Conservation (phyloP, 1,140 invertebrate genomes). For the Drosophila obscura region DNA sequence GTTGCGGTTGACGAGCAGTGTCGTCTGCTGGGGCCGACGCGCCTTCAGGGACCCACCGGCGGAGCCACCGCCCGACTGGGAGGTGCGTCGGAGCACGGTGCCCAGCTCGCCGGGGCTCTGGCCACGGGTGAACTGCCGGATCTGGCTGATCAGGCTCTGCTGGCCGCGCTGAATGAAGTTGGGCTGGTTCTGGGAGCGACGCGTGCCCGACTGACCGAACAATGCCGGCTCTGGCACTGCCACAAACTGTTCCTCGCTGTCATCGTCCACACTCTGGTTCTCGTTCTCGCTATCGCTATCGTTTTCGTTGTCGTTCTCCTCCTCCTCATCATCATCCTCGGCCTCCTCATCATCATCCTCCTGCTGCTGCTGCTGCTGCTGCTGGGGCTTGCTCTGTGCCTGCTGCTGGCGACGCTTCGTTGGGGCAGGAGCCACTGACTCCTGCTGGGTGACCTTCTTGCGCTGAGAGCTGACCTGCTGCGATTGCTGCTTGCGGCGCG, state of each 20-base stretch:
- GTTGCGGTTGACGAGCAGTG: conserved; percentile 72
- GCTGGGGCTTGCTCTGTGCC: conserved; percentile 10
- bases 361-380: conserved; percentile 29
- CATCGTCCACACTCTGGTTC: conserved; percentile 22
- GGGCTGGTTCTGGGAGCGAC: conserved; percentile 63
- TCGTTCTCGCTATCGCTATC: conserved; percentile 44
- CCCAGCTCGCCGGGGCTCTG: conserved; percentile 63
- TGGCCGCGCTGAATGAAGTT: conserved; percentile 75
- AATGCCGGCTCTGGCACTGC: background rate
- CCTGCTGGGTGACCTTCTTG: conserved; percentile 31
- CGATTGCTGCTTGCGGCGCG: conserved; percentile 19
- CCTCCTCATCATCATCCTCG: conserved; percentile 19
- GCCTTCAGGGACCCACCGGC: conserved; percentile 1
- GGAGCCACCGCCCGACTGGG: background rate
- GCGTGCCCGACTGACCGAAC: conserved; percentile 45
- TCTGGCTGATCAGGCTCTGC: conserved; percentile 73
- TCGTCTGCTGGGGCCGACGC: conserved; percentile 65
- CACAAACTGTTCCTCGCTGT: conserved; percentile 35
- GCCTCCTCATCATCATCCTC: conserved; percentile 43
- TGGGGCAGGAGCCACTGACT: conserved; percentile 19
- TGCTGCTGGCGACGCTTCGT: conserved; percentile 34
- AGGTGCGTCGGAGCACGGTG: conserved; percentile 39
- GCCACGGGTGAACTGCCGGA: conserved; percentile 71
- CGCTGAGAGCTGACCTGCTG: conserved; percentile 19
- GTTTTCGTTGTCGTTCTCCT: conserved; percentile 41